Evolutionary conservation across 2,888 invertebrate species (phyloP), one percentile per base, ranked within the genome.

Genomic region (Epinotia ramella): DNA sequence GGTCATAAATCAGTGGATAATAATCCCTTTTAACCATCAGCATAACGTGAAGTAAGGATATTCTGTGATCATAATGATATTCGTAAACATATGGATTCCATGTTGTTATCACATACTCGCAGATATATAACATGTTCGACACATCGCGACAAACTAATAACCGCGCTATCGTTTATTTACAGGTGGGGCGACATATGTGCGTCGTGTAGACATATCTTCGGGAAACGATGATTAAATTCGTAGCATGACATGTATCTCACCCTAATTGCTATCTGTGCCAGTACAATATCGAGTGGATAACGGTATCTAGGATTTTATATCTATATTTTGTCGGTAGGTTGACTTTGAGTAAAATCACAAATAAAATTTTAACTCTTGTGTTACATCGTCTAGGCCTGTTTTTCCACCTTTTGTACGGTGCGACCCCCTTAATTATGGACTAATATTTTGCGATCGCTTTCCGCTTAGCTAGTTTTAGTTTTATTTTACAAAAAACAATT

Each of bases 71-170:
- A n/a, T 53, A 53, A 53, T 13, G n/a, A 62, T 33, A 16, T 20
- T 28, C 13, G 18, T 59, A 24, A 20, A 12, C 59, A 59, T 20
- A 24, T 65, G 69, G n/a, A 64, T 74, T 57, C 12, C 53, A 40
- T 49, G 53, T 46, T 46, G 13, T 56, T 57, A 60, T 56, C 62
- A 28, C 44, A 46, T 16, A 64, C 69, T 57, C 57, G 49, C 62
- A 73, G 66, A 73, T 73, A 72, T 73, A 72, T 57, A 33, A 53
- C 28, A 53, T 69, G 59, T 60, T 46, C 28, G 59, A 69, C 69
- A 69, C n/a, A n/a, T 5, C 46, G 11, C 60, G n/a, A 69, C 60
- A 46, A 69, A 69, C 69, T 69, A 69, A 69, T 69, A 69, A 69
- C 68, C 24, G 60, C 24, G 59, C 24, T 69, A 60, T 69, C 69